Conservation (phyloP, 1,140 invertebrate genomes). For the Nephotettix cincticeps region DNA sequence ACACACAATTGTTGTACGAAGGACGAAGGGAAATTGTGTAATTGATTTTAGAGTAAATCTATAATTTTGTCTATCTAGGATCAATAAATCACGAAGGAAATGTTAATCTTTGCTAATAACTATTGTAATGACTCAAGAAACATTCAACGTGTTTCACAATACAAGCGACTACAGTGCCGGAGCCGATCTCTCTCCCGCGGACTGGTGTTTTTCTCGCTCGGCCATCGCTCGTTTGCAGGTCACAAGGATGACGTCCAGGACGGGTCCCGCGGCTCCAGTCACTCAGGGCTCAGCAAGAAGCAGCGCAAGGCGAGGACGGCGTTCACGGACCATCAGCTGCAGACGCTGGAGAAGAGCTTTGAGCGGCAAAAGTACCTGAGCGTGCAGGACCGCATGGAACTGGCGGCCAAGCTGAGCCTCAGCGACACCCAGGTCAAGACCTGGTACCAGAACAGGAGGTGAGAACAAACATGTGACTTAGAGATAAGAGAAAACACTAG, state of each 20-base stretch:
- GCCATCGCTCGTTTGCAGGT: constrained; percentile 33
- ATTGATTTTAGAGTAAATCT: no score
- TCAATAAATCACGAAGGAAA: no score
- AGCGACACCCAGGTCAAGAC: constrained; percentile 99
- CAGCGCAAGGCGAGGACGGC: constrained; percentile 96
- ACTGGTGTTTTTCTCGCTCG: no score
- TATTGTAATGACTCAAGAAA: no score
- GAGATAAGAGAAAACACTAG: not conserved
- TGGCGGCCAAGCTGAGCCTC: constrained; percentile 92
- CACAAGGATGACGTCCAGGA: constrained; percentile 43
- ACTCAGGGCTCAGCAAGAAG: constrained; percentile 74
- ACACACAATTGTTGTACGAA: no score
- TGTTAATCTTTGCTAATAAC: no score
- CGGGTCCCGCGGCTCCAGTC: constrained; percentile 48
- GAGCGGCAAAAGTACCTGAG: constrained; percentile 98
- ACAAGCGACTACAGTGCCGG: no score
- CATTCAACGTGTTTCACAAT: no score
- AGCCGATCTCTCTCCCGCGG: no score
- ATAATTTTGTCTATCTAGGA: no score
- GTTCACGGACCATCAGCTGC: constrained; percentile 97
- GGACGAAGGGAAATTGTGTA: no score
- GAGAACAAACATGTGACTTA: constrained; percentile 48
- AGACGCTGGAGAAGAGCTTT: constrained; percentile 96
- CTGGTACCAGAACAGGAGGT: constrained; percentile 99
- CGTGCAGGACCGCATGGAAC: constrained; percentile 97